Conservation (phyloP, 2,797 vertebrate species). For the Bufotes viridis region DNA sequence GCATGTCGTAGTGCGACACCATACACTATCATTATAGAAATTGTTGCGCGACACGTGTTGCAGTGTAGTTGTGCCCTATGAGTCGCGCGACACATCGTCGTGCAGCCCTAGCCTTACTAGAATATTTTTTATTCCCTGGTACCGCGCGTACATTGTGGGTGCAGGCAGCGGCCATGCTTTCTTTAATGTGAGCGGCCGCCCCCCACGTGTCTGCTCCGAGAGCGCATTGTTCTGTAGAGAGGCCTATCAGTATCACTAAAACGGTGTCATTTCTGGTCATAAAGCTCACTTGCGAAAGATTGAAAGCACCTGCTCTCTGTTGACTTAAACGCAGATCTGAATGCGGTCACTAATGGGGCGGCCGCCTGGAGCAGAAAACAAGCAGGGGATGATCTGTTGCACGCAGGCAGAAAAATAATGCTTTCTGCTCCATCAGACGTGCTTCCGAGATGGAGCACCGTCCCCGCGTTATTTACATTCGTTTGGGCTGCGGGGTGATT, state of each 20-base stretch:
- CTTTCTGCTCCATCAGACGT: constrained; percentile 55
- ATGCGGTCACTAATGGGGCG: constrained; percentile 67
- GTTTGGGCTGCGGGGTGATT: constrained; percentile 42
- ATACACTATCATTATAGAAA: no score
- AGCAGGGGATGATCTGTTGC: constrained; percentile 64
- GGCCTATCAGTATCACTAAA: constrained; percentile 37
- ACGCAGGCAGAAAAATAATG: constrained; percentile 42
- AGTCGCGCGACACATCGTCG: no score
- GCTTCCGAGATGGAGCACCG: constrained; percentile 39
- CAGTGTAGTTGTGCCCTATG: no score
- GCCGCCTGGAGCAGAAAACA: constrained; percentile 64
- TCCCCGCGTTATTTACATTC: constrained; percentile 13
- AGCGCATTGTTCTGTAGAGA: constrained; percentile 34
- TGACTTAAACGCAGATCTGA: constrained; percentile 67
- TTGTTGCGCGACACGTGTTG: no score
- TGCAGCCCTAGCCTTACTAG: no score
- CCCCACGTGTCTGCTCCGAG: not conserved
- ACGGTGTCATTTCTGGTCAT: constrained; percentile 49
- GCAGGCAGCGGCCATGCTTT: not conserved
- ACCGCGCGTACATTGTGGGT: not conserved
- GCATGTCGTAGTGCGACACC: no score
- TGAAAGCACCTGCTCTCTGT: constrained; percentile 70
- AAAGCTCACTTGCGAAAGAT: constrained; percentile 25
- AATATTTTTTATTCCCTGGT: not conserved
- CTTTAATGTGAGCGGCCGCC: constrained; percentile 6